phyloP scores from a whole-genome alignment of 2,113 vertebrate species.

The Opisthocomus hoazin region DNA sequence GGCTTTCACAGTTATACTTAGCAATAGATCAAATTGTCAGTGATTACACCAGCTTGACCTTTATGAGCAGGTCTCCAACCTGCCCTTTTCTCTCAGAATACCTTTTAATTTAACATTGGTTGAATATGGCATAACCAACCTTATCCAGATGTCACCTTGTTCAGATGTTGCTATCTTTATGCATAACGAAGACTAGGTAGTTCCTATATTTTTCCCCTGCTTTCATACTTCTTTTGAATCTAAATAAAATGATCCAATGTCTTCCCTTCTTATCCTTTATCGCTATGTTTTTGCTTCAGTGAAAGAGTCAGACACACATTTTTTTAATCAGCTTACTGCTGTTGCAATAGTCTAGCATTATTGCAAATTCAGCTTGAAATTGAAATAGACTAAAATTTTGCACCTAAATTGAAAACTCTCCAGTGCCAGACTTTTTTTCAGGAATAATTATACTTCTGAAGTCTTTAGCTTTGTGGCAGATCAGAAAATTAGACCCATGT shows the following conservation, averaged over 20 bases:
- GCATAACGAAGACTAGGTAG: background rate
- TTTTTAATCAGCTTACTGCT: background rate
- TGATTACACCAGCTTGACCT: conserved; percentile 46
- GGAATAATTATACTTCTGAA: background rate
- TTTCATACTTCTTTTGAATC: background rate
- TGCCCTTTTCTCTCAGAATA: conserved; percentile 24
- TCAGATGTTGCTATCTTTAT: background rate
- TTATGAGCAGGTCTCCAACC: conserved; percentile 22
- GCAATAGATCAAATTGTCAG: conserved; percentile 52
- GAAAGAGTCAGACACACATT: background rate
- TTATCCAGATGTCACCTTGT: background rate
- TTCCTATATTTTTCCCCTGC: background rate
- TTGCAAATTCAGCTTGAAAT: background rate
- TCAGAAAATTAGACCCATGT: background rate
- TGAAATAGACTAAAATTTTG: background rate
- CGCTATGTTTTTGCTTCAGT: background rate
- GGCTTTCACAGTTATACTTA: background rate
- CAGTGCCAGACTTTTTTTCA: background rate
- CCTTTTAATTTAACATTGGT: conserved; percentile 35
- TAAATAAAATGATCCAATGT: background rate
- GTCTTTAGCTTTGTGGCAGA: background rate
- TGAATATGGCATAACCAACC: background rate
- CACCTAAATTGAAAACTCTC: background rate
- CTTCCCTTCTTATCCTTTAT: background rate
- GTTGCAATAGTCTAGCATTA: background rate